Conservation (phyloP, 2,113 vertebrate species). For the Plectropomus leopardus region DNA sequence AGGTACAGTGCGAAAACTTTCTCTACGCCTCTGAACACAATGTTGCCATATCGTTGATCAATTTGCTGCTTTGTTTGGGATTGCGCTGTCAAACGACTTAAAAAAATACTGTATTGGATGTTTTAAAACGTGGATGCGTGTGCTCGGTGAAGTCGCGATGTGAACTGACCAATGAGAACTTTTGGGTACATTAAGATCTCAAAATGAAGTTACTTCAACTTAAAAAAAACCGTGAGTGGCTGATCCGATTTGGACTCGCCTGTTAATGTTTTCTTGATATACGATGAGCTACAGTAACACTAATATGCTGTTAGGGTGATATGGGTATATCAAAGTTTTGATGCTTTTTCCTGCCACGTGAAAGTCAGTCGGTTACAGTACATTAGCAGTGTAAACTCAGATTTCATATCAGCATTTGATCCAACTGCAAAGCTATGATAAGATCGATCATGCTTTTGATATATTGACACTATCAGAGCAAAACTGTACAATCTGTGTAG, state of each 20-base stretch:
- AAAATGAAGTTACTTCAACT: conserved; percentile 10
- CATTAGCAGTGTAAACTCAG: background rate
- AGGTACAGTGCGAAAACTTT: conserved; percentile 76
- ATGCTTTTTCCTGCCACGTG: conserved; percentile 41
- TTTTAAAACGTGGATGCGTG: background rate
- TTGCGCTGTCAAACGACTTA: background rate
- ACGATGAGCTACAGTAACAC: background rate
- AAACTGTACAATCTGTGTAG: background rate
- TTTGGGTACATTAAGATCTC: conserved; percentile 62
- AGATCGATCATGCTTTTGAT: background rate
- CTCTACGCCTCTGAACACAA: background rate
- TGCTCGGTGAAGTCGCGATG: background rate
- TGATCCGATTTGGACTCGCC: background rate
- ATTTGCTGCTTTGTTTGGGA: background rate
- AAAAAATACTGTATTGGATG: background rate
- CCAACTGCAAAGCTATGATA: background rate
- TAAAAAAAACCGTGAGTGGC: background rate
- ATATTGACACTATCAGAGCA: background rate
- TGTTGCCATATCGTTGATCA: background rate
- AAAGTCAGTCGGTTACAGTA: conserved; percentile 30
- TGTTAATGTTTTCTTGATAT: background rate
- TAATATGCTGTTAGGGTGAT: background rate
- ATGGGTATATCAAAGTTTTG: background rate
- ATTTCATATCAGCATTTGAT: background rate
- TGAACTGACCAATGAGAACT: conserved; percentile 28